A percentile compares a stretch with the other conserved stretches of the same genome.
These are phyloP conservation scores for Laspeyria flexula DNA, from an alignment of 2,888 invertebrate genomes.

Conservation along the genomic window DNA sequence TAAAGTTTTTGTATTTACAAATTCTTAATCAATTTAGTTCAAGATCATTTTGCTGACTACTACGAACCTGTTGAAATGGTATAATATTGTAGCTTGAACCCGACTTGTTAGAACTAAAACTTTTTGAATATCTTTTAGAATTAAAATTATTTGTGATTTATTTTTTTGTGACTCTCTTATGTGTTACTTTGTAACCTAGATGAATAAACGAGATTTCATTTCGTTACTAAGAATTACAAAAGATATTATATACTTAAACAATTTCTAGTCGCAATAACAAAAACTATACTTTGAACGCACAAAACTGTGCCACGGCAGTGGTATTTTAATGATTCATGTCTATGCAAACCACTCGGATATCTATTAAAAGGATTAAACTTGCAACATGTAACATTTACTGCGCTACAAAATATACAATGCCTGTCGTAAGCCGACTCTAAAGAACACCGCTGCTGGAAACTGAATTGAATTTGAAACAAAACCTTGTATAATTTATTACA, in stretches of 20 bases:
- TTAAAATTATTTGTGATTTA: no score
- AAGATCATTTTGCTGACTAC: constrained; percentile 22
- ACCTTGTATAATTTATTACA: no score
- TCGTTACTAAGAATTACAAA: no score
- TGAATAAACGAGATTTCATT: no score
- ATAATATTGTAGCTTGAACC: no score
- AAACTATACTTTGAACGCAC: not conserved
- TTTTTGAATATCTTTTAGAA: no score
- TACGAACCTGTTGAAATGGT: no score
- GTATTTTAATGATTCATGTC: constrained; percentile 6
- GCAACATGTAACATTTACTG: not conserved
- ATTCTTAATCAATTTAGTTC: constrained; percentile 21
- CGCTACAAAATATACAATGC: not conserved
- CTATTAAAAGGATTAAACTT: not conserved
- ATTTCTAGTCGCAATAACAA: not conserved
- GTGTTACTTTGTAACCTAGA: no score
- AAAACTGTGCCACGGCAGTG: not conserved
- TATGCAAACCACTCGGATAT: constrained; percentile 1
- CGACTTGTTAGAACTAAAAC: no score
- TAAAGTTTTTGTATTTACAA: constrained; percentile 22
- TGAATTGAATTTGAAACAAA: not conserved
- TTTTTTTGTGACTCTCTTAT: no score
- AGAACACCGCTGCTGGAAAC: not conserved
- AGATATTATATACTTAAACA: not conserved
- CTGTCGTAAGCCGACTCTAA: not conserved